Base-by-base conservation (phyloP, 2,888 invertebrate genomes). In the Tipula confusa region DNA sequence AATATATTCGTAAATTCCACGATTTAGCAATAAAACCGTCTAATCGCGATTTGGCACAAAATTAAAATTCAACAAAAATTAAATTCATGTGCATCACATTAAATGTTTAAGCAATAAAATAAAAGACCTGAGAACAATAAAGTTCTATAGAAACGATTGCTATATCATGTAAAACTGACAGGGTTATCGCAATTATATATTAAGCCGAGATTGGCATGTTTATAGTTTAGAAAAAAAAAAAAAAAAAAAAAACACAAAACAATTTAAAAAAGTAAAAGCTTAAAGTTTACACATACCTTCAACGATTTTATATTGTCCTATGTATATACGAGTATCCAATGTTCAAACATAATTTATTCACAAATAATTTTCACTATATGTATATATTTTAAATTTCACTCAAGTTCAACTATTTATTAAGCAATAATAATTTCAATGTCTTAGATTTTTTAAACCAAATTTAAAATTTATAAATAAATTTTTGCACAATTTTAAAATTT, bases 241-340 rank as follows among this genome's bases (percentile, higher is more conserved):
- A 36, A 36, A 36, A 36, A 2, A 7, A 36, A 36, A 18, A n/a
- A 43, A 38, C 6, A 38, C 2, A 43, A n/a, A 43, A n/a, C n/a
- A n/a, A n/a, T n/a, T n/a, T n/a, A n/a, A n/a, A n/a, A n/a, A n/a
- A n/a, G n/a, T n/a, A n/a, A n/a, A n/a, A n/a, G n/a, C n/a, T n/a
- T n/a, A n/a, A n/a, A n/a, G n/a, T n/a, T n/a, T 64, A 1, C 24
- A 64, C 64, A 64, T 24, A 64, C 7, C 83, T 64, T 9, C 7
- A 64, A 15, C 4, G 9, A 13, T 64, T 11, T 24, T 64, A 9
- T 64, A 9, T 9, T 64, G 18, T 4, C 64, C 9, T n/a, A n/a
- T 11, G 64, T 64, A n/a, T n/a, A n/a, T n/a, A n/a, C n/a, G n/a
- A n/a, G n/a, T n/a, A 64, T 64, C 64, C 64, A 64, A 64, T 64